phyloP scores from a whole-genome alignment of 2,797 vertebrate genomes.

The Masticophis lateralis region DNA sequence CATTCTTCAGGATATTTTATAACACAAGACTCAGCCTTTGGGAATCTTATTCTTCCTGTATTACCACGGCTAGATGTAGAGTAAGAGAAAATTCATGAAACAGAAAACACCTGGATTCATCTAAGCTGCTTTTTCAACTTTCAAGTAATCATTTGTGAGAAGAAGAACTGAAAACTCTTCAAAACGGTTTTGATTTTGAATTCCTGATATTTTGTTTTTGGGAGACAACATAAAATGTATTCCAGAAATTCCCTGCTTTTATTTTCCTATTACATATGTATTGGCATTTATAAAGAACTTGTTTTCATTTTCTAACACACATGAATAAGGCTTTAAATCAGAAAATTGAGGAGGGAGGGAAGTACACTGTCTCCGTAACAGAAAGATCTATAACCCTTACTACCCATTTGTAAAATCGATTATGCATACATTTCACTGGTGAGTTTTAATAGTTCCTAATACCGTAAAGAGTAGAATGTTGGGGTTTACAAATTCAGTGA shows the following conservation, averaged over 20 bases:
- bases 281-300: neutral
- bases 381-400: neutral
- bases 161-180: neutral
- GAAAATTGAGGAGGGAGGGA: neutral
- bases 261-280: neutral
- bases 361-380: neutral
- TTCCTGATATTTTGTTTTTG: neutral
- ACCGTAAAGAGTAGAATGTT: neutral
- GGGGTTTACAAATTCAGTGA: neutral
- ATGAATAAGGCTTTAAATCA: neutral
- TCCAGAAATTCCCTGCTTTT: neutral
- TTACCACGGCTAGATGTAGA: slow-evolving; percentile 89
- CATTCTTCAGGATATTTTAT: slow-evolving; percentile 98
- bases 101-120: slow-evolving; percentile 37
- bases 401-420: neutral
- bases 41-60: slow-evolving; percentile 97
- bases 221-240: neutral
- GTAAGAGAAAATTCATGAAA: slow-evolving; percentile 60
- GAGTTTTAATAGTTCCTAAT: neutral
- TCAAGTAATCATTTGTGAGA: slow-evolving; percentile 28
- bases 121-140: slow-evolving; percentile 7
- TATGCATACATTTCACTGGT: neutral
- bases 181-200: neutral
- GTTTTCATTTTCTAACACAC: neutral
- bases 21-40: slow-evolving; percentile 97